Conservation (phyloP, 2,797 vertebrate genomes). For the Moxostoma hubbsi region DNA sequence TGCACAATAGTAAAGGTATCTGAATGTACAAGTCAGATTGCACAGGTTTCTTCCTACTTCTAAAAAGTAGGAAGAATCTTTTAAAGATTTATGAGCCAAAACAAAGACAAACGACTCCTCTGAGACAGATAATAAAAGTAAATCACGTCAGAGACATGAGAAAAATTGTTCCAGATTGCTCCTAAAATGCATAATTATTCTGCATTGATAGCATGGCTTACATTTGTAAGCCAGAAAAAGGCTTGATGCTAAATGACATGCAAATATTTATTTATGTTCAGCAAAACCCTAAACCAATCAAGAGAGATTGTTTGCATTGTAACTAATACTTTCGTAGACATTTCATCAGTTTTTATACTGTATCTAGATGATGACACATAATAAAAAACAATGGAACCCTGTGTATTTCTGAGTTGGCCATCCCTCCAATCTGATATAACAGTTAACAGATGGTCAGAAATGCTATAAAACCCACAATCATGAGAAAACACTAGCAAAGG, state of each 20-base stretch:
- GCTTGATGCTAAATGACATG: neutral
- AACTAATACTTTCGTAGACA: neutral
- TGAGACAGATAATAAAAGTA: slow-evolving; percentile 20
- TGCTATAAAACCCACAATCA: slow-evolving; percentile 50
- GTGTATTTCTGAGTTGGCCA: slow-evolving; percentile 53
- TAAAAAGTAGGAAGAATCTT: slow-evolving; percentile 8
- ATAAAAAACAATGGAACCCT: slow-evolving; percentile 35
- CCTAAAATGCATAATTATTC: neutral
- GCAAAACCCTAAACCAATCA: neutral
- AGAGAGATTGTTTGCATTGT: neutral
- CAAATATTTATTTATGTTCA: slow-evolving; percentile 5
- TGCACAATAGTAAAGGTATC: slow-evolving; percentile 24
- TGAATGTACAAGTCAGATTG: slow-evolving; percentile 21
- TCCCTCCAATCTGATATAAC: slow-evolving; percentile 58
- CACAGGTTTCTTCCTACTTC: neutral
- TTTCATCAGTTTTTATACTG: neutral
- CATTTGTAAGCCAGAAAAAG: too few species aligned
- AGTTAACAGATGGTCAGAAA: slow-evolving; percentile 65
- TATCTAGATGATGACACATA: neutral
- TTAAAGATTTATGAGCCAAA: slow-evolving; percentile 24
- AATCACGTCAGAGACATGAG: slow-evolving; percentile 26
- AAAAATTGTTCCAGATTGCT: slow-evolving; percentile 18
- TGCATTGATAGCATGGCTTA: neutral
- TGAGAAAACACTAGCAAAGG: slow-evolving; percentile 34
- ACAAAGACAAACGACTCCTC: slow-evolving; percentile 21